These are phyloP conservation scores for Drosophila dunni DNA, from an alignment of 1,140 invertebrate genomes.

Conservation along the genomic window DNA sequence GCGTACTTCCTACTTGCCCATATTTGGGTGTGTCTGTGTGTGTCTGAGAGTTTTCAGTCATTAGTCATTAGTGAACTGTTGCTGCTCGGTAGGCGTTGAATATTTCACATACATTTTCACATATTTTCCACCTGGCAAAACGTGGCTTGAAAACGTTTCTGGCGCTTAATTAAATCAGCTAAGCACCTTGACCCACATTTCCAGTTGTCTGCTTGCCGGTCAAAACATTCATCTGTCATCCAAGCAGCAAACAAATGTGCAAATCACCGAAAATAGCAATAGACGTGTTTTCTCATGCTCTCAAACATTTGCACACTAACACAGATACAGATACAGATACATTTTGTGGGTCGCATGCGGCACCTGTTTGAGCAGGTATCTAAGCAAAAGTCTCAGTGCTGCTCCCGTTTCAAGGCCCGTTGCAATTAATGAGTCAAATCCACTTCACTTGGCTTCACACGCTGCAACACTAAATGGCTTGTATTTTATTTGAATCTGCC, in stretches of 20 bases:
- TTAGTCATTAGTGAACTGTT: constrained; percentile 65
- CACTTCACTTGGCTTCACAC: constrained; percentile 40
- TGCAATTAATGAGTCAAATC: constrained; percentile 70
- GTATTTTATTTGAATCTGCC: constrained; percentile 19
- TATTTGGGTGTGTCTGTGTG: constrained; percentile 41
- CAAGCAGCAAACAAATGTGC: constrained; percentile 60
- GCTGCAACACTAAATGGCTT: constrained; percentile 44
- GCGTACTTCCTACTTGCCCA: constrained; percentile 50
- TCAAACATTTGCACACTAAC: constrained; percentile 22
- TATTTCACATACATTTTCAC: constrained; percentile 60
- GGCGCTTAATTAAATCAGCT: constrained; percentile 75
- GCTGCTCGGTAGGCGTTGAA: constrained; percentile 26
- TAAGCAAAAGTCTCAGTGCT: constrained; percentile 25
- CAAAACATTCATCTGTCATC: constrained; percentile 33
- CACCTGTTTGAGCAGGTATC: constrained; percentile 21
- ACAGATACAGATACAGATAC: background rate
- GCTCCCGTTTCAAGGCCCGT: constrained; percentile 70
- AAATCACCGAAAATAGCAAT: constrained; percentile 69
- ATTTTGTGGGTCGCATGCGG: constrained; percentile 52
- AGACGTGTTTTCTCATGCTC: constrained; percentile 55
- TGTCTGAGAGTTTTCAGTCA: constrained; percentile 49
- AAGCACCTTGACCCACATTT: constrained; percentile 79
- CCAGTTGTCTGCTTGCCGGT: constrained; percentile 18
- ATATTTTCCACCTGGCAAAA: constrained; percentile 68
- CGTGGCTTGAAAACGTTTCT: constrained; percentile 51